Evolutionary conservation across 2,888 invertebrate genomes (phyloP), one percentile per base, ranked within the genome.

Genomic region (Drosophila mimetica): DNA sequence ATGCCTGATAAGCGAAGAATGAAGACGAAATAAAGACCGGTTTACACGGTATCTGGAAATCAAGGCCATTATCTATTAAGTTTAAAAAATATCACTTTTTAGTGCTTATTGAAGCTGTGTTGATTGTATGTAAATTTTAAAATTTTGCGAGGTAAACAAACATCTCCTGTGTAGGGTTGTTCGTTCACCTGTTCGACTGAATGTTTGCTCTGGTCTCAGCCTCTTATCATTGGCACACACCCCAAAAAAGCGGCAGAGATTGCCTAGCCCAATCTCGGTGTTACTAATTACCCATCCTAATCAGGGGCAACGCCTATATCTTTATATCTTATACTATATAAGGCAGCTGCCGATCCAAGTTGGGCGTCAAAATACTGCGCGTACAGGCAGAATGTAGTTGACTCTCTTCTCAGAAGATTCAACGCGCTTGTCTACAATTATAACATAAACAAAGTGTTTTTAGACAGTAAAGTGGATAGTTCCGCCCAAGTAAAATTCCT

Each of bases 321-420:
- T 39, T 18, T 69, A 67, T 71, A 73, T 39, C 36, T 18, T 69
- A 67, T 71, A 73, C 86, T 79, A 87, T 87, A 85, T 75, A 83
- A 88, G 86, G 60, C 47, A 46, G 72, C 11, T 7, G 51, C 32
- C 32, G 53, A 14, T 37, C 36, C 36, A 50, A 41, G 25, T 37
- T 28, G 6, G 60, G 58, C 52, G 64, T 69, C 75, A 81, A 76
- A 85, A 50, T 54, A 72, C 52, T 53, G 53, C 44, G 20, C 53
- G 58, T 20, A 9, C 16, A 54, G 59, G 11, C 70, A 67, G 73
- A 55, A 54, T 87, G 88, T 77, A 84, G 78, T 37, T 63, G 58
- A 44, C 46, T 60, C 42, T 37, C 32, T 37, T 11, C 37, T 28
- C n/a, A 13, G 16, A 51, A 50, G 48, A 30, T 30, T 30, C 32